Evolutionary conservation across 2,113 vertebrate genomes (phyloP), one percentile per base, ranked within the genome.

Genomic region (Arothron firmamentum): DNA sequence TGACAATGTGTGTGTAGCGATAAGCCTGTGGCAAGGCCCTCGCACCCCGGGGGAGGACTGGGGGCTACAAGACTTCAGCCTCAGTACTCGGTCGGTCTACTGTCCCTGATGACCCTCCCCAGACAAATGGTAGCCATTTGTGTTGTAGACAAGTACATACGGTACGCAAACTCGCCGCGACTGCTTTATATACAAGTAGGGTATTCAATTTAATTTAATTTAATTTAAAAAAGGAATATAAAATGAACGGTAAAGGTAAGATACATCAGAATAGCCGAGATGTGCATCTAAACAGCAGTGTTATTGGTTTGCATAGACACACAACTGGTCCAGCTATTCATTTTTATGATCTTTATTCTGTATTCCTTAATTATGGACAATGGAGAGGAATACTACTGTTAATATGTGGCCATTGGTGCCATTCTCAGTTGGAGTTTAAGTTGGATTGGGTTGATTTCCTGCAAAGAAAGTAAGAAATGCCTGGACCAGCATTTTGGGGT

Each of bases 1-100:
- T 80, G 78, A 67, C 82, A 80, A 71, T 68, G 80, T 85, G 76
- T 83, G 75, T 84, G 76, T 83, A 74, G 74, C 38, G 79, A 89
- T 86, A 87, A 62, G 59, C 69, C 65, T n/a, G 28, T 59, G 76
- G 74, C 74, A 45, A 82, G 58, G 71, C 65, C 65, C 53, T 69
- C 19, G 43, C 75, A 67, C 73, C 65, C 72, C 72, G 53, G 23
- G 74, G 79, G 54, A 62, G 64, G 63, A 76, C 75, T 65, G 56
- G 79, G 84, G 81, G 77, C 66, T 74, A 76, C 74, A 80, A 75
- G 78, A 69, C 75, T 71, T 73, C 62, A 80, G 81, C 73, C 62
- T 84, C 70, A 80, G 31, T 64, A 31, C 62, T 67, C 53, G 15
- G 65, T 59, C 45, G 46, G 67, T 5, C 47, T 18, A 13, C 28